These are phyloP conservation scores for Diplosoma virens DNA, from an alignment of 23 tunicate species.

Conservation along the genomic window DNA sequence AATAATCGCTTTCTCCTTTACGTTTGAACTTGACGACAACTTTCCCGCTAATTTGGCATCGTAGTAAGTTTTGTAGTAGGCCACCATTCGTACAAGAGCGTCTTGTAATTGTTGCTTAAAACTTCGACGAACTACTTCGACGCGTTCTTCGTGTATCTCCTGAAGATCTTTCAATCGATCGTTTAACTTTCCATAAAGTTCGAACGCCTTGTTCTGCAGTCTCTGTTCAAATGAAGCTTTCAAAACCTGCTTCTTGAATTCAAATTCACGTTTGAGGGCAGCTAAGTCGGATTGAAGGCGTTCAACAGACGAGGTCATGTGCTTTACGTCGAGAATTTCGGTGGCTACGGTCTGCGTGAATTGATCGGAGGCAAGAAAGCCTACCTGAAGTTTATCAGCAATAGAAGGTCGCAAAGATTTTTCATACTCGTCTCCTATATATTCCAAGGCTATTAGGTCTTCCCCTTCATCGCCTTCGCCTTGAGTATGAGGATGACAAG, in stretches of 20 bases:
- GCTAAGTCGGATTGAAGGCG: slow-evolving; percentile 56
- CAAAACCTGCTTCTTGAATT: slow-evolving; percentile 65
- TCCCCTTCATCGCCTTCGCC: slow-evolving; percentile 26
- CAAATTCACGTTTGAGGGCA: slow-evolving; percentile 42
- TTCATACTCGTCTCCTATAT: slow-evolving; percentile 74
- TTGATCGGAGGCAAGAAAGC: slow-evolving; percentile 69
- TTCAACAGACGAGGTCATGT: slow-evolving; percentile 57
- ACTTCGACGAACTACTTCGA: slow-evolving; percentile 63
- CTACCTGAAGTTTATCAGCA: slow-evolving; percentile 81
- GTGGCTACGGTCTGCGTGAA: slow-evolving; percentile 64
- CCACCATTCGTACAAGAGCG: slow-evolving; percentile 75
- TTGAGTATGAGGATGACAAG: slow-evolving; percentile 6
- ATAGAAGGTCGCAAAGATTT: slow-evolving; percentile 76
- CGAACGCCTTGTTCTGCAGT: slow-evolving; percentile 64
- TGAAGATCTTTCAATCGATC: slow-evolving; percentile 61
- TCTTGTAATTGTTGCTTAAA: slow-evolving; percentile 87
- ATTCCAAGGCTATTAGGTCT: slow-evolving; percentile 50
- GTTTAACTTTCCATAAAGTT: slow-evolving; percentile 54
- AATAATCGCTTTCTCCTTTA: slow-evolving; percentile 35
- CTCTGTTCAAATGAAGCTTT: slow-evolving; percentile 64
- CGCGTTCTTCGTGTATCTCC: slow-evolving; percentile 69
- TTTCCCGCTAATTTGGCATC: slow-evolving; percentile 74
- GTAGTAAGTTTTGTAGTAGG: slow-evolving; percentile 76
- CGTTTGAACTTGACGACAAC: slow-evolving; percentile 34
- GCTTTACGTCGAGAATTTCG: slow-evolving; percentile 77